These are phyloP conservation scores for Atethmia centrago DNA, from an alignment of 2,888 invertebrate species.

Conservation along the genomic window DNA sequence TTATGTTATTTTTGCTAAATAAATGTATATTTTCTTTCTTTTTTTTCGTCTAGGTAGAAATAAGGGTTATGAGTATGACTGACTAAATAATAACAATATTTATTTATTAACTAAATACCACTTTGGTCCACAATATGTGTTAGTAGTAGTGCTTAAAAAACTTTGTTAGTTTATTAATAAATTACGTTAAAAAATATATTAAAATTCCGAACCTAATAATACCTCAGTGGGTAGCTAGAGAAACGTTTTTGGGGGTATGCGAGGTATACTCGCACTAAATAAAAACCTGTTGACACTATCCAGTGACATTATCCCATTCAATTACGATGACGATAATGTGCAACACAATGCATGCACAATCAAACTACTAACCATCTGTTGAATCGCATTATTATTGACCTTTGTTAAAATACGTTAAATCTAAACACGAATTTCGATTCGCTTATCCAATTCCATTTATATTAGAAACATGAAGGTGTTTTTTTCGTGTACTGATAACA, in stretches of 20 bases:
- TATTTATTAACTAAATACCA: not conserved
- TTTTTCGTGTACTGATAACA: not conserved
- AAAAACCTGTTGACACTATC: slow-evolving; percentile 2
- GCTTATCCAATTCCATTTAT: slow-evolving; percentile 8
- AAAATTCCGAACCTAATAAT: not conserved
- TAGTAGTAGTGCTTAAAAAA: not conserved
- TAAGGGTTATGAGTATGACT: not conserved
- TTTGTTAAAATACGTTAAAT: slow-evolving; percentile 15
- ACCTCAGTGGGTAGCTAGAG: not conserved
- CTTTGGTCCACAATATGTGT: not conserved
- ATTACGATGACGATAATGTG: slow-evolving; percentile 8
- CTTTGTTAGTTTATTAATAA: too few species aligned
- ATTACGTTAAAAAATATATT: too few species aligned
- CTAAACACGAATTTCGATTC: slow-evolving; percentile 10
- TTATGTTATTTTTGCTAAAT: too few species aligned
- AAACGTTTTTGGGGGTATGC: not conserved
- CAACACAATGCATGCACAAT: slow-evolving; percentile 40
- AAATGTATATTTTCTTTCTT: not conserved
- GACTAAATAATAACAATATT: not conserved
- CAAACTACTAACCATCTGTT: slow-evolving; percentile 19
- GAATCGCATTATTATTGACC: slow-evolving; percentile 18
- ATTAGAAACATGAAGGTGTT: not conserved
- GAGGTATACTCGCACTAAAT: not conserved
- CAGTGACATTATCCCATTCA: slow-evolving; percentile 10
- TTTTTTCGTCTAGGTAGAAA: not conserved